A percentile compares a stretch with the other conserved stretches of the same genome.
Conservation (phyloP, 2,888 invertebrate genomes). For the Ophion costatus region DNA sequence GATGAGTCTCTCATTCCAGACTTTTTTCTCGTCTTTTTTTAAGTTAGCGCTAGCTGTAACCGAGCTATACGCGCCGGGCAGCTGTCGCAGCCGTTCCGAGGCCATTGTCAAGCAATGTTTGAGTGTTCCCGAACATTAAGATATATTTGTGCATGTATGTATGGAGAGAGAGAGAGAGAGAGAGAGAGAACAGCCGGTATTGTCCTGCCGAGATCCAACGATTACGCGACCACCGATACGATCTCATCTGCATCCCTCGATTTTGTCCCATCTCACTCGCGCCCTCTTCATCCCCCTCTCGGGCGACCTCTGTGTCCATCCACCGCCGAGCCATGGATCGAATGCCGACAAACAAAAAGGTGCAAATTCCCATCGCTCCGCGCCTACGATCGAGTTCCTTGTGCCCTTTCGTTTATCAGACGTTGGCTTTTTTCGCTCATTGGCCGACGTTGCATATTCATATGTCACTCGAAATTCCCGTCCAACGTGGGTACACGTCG, state of each 20-base stretch:
- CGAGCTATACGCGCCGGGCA: slow-evolving; percentile 78
- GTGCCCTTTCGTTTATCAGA: slow-evolving; percentile 5
- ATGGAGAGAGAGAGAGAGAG: slow-evolving; percentile 1
- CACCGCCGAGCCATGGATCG: neutral
- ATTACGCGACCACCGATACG: slow-evolving; percentile 80
- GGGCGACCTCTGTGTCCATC: slow-evolving; percentile 28
- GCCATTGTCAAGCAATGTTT: slow-evolving; percentile 82
- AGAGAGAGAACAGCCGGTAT: slow-evolving; percentile 80
- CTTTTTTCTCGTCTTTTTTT: slow-evolving; percentile 53
- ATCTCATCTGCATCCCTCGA: slow-evolving; percentile 82
- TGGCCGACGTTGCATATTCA: neutral
- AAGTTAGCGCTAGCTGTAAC: slow-evolving; percentile 52
- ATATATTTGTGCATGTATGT: neutral
- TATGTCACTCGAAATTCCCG: neutral
- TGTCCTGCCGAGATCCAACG: slow-evolving; percentile 81
- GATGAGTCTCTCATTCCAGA: slow-evolving; percentile 38
- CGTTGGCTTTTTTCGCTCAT: neutral
- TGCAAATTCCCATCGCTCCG: neutral
- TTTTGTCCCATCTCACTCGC: slow-evolving; percentile 60
- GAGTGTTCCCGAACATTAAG: slow-evolving; percentile 81
- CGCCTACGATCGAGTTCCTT: neutral
- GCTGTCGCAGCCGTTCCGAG: slow-evolving; percentile 80
- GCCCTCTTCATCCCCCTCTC: slow-evolving; percentile 40
- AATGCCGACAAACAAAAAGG: slow-evolving; percentile 8
- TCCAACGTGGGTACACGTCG: no score